phyloP scores from a whole-genome alignment of 35 echinoderm and acorn worm species.

The Acanthaster planci region DNA sequence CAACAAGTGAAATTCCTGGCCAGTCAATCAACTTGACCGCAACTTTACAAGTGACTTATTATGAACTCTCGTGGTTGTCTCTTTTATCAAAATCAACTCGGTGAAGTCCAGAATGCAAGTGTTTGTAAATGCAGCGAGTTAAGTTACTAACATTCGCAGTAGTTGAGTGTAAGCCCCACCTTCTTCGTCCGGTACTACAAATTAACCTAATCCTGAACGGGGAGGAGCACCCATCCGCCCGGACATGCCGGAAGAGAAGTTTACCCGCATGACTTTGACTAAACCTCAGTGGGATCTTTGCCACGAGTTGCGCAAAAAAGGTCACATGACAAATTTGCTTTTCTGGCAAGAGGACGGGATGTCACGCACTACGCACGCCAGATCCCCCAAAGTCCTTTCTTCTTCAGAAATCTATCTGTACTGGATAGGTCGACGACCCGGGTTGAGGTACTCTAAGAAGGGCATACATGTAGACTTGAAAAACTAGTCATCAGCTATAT shows the following conservation, averaged over 20 bases:
- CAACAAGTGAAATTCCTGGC: neutral
- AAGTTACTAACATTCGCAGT: neutral
- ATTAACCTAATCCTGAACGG: neutral
- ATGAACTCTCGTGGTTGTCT: neutral
- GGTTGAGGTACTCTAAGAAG: no score
- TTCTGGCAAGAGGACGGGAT: neutral
- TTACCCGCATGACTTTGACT: constrained; percentile 14
- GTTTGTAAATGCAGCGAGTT: neutral
- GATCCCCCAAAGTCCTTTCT: neutral
- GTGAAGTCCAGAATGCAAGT: neutral
- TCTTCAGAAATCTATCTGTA: neutral
- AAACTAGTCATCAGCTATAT: constrained; percentile 13
- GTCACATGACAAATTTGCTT: neutral
- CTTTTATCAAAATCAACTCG: neutral
- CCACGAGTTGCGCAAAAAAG: constrained; percentile 11
- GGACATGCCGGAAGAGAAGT: neutral
- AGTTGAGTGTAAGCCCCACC: neutral
- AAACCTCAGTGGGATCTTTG: neutral
- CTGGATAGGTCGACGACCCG: neutral
- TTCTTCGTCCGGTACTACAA: neutral
- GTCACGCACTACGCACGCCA: neutral
- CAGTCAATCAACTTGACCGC: constrained; percentile 9
- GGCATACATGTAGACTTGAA: neutral
- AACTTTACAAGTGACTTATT: neutral
- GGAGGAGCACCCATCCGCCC: neutral